Evolutionary conservation across 2,888 invertebrate genomes (phyloP), one percentile per base, ranked within the genome.

Genomic region (Yponomeuta cagnagella): DNA sequence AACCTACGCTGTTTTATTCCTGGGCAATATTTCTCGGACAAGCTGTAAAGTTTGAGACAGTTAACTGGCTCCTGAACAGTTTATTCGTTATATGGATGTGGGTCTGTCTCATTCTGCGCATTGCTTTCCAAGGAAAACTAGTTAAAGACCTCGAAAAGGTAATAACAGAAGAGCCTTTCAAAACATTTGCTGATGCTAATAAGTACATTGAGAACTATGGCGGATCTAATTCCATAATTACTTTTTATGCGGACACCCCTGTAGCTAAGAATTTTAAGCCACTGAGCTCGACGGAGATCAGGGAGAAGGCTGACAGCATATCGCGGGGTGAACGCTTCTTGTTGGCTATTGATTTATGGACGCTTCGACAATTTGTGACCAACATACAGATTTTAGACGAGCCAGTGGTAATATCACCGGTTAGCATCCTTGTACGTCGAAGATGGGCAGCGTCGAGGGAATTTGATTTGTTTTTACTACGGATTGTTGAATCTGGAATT

Each of bases 11-110:
- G 15, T 58, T 58, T 58, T 58, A 77, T 70, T 75, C 82, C 8
- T 79, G 82, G 15, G 76, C 77, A 15, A 75, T 87, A 72, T 82
- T 87, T 72, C 73, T 88, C n/a, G 87, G 87, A 0, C 84, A 86
- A 73, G 74, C 74, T 68, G 76, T 78, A 0, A 48, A 63, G 15
- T 82, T 83, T 68, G 73, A 77, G 70, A 81, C 83, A 0, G 78
- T 78, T 58, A 80, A 79, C 31, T 77, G 76, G 72, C 69, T 83
- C 0, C 72, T 79, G 4, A 87, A 87, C 71, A 75, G 67, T 70
- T 74, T 85, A 6, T 84, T 82, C 71, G 71, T 80, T 2, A 70
- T 83, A 23, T 89, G 88, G 88, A 77, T 89, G 74, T 87, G 86
- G 86, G 86, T 80, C 74, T 83, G 84, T 71, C 76, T 86, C 31